These are phyloP conservation scores for Danaus chrysippus DNA, from an alignment of 2,888 invertebrate genomes.

Conservation along the genomic window DNA sequence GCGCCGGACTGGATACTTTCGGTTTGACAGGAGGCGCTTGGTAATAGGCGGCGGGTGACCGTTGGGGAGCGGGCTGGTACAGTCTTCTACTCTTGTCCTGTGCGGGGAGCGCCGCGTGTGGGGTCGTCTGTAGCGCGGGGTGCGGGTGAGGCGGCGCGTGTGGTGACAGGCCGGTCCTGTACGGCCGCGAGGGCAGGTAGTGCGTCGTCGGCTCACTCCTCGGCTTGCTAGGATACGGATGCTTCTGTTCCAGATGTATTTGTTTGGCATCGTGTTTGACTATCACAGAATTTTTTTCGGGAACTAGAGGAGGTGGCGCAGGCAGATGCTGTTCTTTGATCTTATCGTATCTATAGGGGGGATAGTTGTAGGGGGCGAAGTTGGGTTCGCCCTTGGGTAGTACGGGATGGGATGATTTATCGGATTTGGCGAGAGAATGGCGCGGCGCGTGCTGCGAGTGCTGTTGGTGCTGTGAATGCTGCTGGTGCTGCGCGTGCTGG, in stretches of 20 bases:
- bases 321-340: constrained; percentile 81
- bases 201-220: constrained; percentile 76
- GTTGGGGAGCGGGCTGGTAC: constrained; percentile 65
- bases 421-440: constrained; percentile 55
- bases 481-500: constrained; percentile 42
- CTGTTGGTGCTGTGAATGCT: constrained; percentile 45
- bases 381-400: constrained; percentile 83
- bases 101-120: constrained; percentile 55
- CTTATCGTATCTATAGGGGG: constrained; percentile 81
- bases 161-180: constrained; percentile 71
- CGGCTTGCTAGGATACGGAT: constrained; percentile 79
- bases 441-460: constrained; percentile 52
- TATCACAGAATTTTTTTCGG: constrained; percentile 88
- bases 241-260: constrained; percentile 79
- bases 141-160: constrained; percentile 76
- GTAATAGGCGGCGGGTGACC: constrained; percentile 72
- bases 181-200: constrained; percentile 74
- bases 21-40: constrained; percentile 77
- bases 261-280: constrained; percentile 88
- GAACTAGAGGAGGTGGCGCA: constrained; percentile 83
- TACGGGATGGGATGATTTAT: constrained; percentile 55
- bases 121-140: constrained; percentile 69
- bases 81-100: constrained; percentile 53
- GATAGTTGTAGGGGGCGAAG: constrained; percentile 83
- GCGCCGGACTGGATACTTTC: constrained; percentile 88